phyloP scores from a whole-genome alignment of 2,797 vertebrate species.

The Leptodactylus fallax region DNA sequence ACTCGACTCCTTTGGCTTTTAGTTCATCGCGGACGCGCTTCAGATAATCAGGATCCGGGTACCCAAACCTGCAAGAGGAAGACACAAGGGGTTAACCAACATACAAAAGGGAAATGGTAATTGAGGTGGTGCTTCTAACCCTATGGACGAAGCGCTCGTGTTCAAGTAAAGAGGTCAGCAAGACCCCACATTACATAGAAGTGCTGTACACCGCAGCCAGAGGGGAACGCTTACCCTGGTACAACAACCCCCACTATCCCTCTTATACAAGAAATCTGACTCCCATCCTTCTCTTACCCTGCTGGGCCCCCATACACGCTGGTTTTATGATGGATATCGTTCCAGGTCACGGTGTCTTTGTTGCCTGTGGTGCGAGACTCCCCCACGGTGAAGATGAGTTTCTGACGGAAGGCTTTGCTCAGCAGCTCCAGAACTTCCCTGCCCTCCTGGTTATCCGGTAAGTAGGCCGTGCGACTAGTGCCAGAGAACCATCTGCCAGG shows the following conservation, averaged over 20 bases:
- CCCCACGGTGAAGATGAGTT: constrained; percentile 78
- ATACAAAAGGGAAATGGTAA: neutral
- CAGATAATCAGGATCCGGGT: constrained; percentile 88
- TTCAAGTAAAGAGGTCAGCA: no score
- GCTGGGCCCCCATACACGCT: neutral
- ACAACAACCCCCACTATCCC: neutral
- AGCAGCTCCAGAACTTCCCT: constrained; percentile 72
- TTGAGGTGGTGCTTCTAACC: no score
- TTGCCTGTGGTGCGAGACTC: constrained; percentile 64
- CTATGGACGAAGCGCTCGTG: no score
- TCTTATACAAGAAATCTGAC: neutral
- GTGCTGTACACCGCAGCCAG: no score
- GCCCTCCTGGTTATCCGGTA: constrained; percentile 76
- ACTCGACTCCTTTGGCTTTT: constrained; percentile 88
- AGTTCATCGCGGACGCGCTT: constrained; percentile 83
- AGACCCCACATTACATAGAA: no score
- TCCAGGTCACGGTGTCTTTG: constrained; percentile 74
- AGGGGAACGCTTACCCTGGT: no score
- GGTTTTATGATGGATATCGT: constrained; percentile 82
- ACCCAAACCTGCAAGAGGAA: constrained; percentile 83
- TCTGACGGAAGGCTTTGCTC: constrained; percentile 68
- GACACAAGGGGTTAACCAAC: neutral
- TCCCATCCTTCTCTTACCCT: constrained; percentile 60
- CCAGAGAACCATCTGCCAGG: constrained; percentile 61
- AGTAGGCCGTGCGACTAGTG: constrained; percentile 48